Evolutionary conservation across 1,140 invertebrate genomes (phyloP), one percentile per base, ranked within the genome.

Genomic region (Diprion similis): DNA sequence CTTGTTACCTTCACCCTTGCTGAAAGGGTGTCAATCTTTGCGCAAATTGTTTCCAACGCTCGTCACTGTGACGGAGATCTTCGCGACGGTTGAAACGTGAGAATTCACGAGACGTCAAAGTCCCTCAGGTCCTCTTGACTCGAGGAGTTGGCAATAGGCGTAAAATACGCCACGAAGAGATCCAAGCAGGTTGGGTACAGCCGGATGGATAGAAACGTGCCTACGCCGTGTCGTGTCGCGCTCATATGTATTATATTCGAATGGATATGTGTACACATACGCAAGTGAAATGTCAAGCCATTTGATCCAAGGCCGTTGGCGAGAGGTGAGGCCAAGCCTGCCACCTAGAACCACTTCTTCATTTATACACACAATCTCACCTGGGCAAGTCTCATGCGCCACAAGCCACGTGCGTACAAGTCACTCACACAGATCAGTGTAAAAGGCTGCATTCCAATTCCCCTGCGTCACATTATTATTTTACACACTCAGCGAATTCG

Each of bases 231-330:
- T 37, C 24, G 24, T 37, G 24, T 37, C 24, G 24, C 24, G 24
- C 24, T 37, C 24, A 37, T 37, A 37, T 37, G 24, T 37, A 37
- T 37, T 37, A 59, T 59, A 59, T 59, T 59, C 51, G 51, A 59
- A 59, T 9, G n/a, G 9, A 59, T 17, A 59, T 59, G 24, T 15
- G 13, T 64, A 79, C 81, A 80, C 71, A 76, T 77, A 76, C 76
- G 71, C 80, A 79, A 81, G 80, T 83, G 79, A 86, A 86, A 86
- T 85, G 84, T 84, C 84, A 85, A 81, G 79, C 81, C 76, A 82
- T 79, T 80, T 72, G 75, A 82, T 79, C 78, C 84, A 85, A 86
- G 84, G 84, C 76, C 83, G 74, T 18, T n/a, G 46, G 72, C 68
- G 75, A 79, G 71, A 79, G 77, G 76, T 77, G 75, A 81, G 76